Conservation (phyloP, 2,797 vertebrate species). For the Gila robusta region DNA sequence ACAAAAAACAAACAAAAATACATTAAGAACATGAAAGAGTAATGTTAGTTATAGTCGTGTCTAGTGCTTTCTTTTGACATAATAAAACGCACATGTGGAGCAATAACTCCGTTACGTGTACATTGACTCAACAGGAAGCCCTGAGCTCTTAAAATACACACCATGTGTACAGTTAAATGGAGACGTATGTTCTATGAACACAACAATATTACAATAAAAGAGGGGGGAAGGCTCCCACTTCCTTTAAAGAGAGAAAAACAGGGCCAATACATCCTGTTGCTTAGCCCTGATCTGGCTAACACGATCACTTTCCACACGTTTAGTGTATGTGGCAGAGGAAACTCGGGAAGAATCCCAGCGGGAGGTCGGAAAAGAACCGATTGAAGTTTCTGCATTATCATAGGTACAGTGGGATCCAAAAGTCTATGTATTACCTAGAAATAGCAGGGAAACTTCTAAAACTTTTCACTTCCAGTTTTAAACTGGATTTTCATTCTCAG, state of each 20-base stretch:
- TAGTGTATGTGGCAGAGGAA: constrained; percentile 8
- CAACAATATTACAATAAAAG: constrained; percentile 18
- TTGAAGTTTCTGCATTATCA: constrained; percentile 33
- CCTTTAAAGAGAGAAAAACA: constrained; percentile 34
- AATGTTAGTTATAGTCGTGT: constrained; percentile 16
- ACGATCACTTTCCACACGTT: neutral
- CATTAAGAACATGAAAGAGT: constrained; percentile 25
- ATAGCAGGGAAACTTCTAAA: neutral
- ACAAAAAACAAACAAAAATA: neutral
- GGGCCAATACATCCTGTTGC: neutral
- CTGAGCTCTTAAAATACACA: constrained; percentile 38
- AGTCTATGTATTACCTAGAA: neutral
- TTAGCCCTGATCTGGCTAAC: constrained; percentile 17
- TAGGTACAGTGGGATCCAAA: constrained; percentile 25
- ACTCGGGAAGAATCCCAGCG: constrained; percentile 12
- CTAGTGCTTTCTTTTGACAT: constrained; percentile 27
- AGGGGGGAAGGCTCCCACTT: constrained; percentile 3
- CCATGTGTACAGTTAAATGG: constrained; percentile 55
- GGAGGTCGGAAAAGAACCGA: constrained; percentile 8
- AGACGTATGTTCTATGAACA: constrained; percentile 45
- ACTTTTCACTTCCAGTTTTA: neutral
- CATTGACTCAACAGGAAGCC: constrained; percentile 57
- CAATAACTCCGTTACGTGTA: constrained; percentile 47
- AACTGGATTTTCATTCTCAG: neutral
- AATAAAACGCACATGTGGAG: constrained; percentile 56